Evolutionary conservation across 2,113 vertebrate genomes (phyloP).

Genomic region (Forbesichthys papilliferus): DNA sequence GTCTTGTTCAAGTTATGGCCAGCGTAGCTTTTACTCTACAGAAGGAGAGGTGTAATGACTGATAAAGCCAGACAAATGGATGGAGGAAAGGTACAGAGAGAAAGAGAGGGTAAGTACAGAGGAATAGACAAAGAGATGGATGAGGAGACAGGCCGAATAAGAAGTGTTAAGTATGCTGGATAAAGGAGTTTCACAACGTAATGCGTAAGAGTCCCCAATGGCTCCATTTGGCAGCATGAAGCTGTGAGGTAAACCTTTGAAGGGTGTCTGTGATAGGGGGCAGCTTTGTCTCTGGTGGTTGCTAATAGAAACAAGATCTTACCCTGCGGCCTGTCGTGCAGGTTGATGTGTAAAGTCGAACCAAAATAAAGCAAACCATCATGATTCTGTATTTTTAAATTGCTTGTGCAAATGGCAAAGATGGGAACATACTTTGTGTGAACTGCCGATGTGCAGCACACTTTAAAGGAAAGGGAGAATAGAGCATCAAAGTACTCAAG

Average conservation of each 20-base stretch:
- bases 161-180: not conserved
- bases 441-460: no score
- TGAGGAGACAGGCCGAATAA: slow-evolving; percentile 27
- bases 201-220: slow-evolving; percentile 29
- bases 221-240: slow-evolving; percentile 31
- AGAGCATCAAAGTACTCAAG: no score
- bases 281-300: slow-evolving; percentile 18
- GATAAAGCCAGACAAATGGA: not conserved
- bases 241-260: slow-evolving; percentile 32
- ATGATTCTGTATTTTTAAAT: no score
- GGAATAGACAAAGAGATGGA: slow-evolving; percentile 1
- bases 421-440: no score
- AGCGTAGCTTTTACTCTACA: not conserved
- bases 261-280: slow-evolving; percentile 36
- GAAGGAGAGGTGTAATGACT: not conserved
- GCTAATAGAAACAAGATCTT: slow-evolving; percentile 32
- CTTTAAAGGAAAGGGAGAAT: no score
- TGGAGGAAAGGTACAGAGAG: not conserved
- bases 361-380: no score
- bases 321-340: not conserved
- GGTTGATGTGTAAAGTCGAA: no score
- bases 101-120: not conserved
- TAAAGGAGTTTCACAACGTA: slow-evolving; percentile 46
- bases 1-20: no score
- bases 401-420: no score